These are phyloP conservation scores for Onthophagus sagittarius DNA, from an alignment of 2,888 invertebrate genomes.

Conservation along the genomic window DNA sequence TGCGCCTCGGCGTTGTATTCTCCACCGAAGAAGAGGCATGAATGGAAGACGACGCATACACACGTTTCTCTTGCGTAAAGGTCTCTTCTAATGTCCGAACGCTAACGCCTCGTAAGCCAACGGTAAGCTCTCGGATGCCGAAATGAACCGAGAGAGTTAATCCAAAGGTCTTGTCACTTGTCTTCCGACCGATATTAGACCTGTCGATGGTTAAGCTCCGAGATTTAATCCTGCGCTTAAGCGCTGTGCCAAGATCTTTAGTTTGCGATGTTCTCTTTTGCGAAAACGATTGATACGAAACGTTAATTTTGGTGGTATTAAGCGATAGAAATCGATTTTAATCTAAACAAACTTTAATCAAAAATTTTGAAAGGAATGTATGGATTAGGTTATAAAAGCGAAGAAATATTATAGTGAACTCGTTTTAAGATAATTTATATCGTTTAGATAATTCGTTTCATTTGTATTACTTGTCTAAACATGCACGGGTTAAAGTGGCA, in stretches of 20 bases:
- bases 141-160: constrained; percentile 33
- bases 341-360: too few species aligned
- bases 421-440: background rate
- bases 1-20: background rate
- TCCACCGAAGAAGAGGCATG: background rate
- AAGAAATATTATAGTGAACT: background rate
- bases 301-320: constrained; percentile 10
- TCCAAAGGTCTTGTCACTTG: constrained; percentile 35
- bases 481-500: background rate
- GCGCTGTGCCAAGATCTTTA: background rate
- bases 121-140: constrained; percentile 30
- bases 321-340: background rate
- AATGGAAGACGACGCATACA: constrained; percentile 1
- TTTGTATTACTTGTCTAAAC: background rate
- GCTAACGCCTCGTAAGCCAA: constrained; percentile 29
- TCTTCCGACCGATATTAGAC: constrained; percentile 33
- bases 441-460: background rate
- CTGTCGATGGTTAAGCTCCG: constrained; percentile 28
- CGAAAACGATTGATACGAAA: constrained; percentile 1
- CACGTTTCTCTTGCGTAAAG: constrained; percentile 9
- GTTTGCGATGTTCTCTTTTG: background rate
- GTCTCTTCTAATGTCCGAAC: constrained; percentile 7
- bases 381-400: too few species aligned
- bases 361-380: too few species aligned
- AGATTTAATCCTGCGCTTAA: constrained; percentile 11